phyloP scores from a whole-genome alignment of 2,113 vertebrate genomes.

The Aphelocoma coerulescens region DNA sequence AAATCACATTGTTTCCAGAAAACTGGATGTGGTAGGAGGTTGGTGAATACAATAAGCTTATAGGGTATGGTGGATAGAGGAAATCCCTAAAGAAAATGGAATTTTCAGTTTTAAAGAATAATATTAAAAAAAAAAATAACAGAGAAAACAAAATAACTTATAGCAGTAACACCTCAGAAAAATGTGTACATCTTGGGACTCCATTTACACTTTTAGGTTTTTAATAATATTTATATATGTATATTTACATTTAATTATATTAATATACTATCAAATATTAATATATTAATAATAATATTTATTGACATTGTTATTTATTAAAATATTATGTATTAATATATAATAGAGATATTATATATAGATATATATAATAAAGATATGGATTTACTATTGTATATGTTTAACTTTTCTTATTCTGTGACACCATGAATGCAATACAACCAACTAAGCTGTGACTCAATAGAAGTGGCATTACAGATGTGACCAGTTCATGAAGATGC shows the following conservation, averaged over 20 bases:
- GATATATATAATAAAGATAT: too few species aligned
- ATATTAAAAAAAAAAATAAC: neutral
- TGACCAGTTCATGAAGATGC: neutral
- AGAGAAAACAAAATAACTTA: neutral
- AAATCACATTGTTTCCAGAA: neutral
- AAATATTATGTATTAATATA: too few species aligned
- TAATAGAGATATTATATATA: too few species aligned
- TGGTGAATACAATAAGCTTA: neutral
- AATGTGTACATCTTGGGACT: neutral
- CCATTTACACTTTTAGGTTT: neutral
- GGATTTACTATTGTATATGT: neutral
- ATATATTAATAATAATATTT: too few species aligned
- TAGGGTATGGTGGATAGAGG: fast-evolving
- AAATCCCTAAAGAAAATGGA: neutral
- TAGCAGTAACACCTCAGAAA: neutral
- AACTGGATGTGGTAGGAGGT: neutral
- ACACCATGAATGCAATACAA: neutral
- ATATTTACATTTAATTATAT: too few species aligned
- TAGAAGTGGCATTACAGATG: neutral
- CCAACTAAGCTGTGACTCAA: fast-evolving
- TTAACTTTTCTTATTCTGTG: neutral
- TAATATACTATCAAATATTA: too few species aligned
- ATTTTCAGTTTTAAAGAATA: neutral
- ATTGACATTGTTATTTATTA: too few species aligned
- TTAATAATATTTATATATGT: neutral